These are phyloP conservation scores for Pissodes strobi DNA, from an alignment of 1,140 invertebrate genomes.

Conservation along the genomic window DNA sequence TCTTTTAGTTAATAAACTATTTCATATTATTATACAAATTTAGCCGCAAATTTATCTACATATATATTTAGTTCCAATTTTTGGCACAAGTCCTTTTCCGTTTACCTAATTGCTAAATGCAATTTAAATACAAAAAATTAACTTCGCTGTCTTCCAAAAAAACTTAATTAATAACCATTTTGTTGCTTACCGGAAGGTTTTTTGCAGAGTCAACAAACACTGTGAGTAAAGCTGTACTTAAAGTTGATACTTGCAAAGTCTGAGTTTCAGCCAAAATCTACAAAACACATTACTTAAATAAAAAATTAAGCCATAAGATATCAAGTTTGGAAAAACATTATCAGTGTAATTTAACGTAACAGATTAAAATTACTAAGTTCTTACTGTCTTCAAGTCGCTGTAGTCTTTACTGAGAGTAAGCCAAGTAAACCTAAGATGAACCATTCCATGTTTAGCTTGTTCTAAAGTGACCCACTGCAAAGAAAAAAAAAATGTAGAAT, in stretches of 20 bases:
- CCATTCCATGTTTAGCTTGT: conserved; percentile 89
- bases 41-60: no score
- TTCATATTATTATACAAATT: no score
- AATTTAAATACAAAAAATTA: not conserved
- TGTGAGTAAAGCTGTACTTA: conserved; percentile 77
- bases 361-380: conserved; percentile 47
- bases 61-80: no score
- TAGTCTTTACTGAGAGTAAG: conserved; percentile 75
- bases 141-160: not conserved
- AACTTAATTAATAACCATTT: no score
- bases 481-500: conserved; percentile 27
- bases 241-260: conserved; percentile 71
- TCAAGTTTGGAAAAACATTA: not conserved
- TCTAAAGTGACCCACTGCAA: conserved; percentile 90
- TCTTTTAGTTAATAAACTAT: no score
- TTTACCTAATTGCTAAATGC: no score
- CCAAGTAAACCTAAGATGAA: conserved; percentile 88
- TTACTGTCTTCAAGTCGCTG: conserved; percentile 74
- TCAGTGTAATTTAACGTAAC: not conserved
- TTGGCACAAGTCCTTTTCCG: not conserved
- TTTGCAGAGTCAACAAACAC: conserved; percentile 89
- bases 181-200: conserved; percentile 78
- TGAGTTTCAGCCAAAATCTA: conserved; percentile 78
- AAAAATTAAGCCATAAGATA: no score
- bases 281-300: no score